Evolutionary conservation across 2,797 vertebrate species (phyloP).

Genomic region (Pampus argenteus): DNA sequence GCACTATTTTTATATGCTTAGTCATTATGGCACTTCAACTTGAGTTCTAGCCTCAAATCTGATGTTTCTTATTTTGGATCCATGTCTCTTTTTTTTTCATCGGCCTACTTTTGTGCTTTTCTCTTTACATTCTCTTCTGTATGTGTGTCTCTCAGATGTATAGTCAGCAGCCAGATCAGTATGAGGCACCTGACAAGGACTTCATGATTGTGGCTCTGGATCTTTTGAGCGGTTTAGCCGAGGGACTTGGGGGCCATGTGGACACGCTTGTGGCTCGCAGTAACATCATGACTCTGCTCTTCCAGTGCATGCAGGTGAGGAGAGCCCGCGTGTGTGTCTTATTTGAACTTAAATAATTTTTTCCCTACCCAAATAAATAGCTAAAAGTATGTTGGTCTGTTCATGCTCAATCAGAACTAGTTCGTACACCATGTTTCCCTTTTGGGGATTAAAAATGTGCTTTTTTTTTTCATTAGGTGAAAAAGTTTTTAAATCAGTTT

Average conservation of each 20-base stretch:
- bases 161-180: slow-evolving; percentile 94
- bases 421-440: no score
- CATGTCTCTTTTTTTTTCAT: neutral
- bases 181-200: slow-evolving; percentile 95
- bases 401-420: no score
- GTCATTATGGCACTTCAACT: no score
- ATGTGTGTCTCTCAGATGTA: slow-evolving; percentile 87
- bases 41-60: neutral
- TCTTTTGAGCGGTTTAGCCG: slow-evolving; percentile 92
- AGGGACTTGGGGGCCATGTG: slow-evolving; percentile 91
- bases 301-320: slow-evolving; percentile 95
- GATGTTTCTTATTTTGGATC: neutral
- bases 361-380: no score
- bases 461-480: no score
- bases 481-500: no score
- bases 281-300: slow-evolving; percentile 95
- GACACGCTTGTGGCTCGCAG: slow-evolving; percentile 93
- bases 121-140: neutral
- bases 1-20: no score
- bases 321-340: slow-evolving; percentile 20
- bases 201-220: slow-evolving; percentile 98
- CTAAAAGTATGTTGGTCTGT: no score
- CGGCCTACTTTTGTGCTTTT: neutral
- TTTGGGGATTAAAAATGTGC: no score
- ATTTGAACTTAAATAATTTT: neutral